Percentiles rank a stretch among this genome's conserved stretches.
phyloP scores from a whole-genome alignment of 2,888 invertebrate species.

The Aspidapion aeneum region DNA sequence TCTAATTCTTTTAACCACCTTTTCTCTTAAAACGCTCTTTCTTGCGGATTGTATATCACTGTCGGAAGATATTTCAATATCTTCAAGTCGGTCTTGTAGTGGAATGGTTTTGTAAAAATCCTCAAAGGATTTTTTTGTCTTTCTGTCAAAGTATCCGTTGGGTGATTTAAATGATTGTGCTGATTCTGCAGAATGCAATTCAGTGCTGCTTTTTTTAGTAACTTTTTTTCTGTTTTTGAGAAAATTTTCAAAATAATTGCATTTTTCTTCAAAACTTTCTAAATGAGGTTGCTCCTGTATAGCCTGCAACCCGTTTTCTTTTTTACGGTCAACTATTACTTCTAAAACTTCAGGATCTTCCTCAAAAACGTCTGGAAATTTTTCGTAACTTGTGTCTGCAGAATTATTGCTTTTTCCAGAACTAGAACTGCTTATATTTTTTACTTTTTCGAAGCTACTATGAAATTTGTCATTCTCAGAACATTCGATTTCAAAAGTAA shows the following conservation, averaged over 20 bases:
- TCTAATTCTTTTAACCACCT: slow-evolving; percentile 7
- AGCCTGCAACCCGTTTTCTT: neutral
- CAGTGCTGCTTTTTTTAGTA: neutral
- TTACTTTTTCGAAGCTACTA: too few species aligned
- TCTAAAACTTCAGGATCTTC: neutral
- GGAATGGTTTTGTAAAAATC: neutral
- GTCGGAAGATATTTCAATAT: neutral
- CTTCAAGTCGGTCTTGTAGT: neutral
- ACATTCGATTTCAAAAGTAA: neutral
- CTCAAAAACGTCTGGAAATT: slow-evolving; percentile 17
- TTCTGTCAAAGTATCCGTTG: neutral
- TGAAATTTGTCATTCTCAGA: too few species aligned
- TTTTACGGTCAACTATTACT: neutral
- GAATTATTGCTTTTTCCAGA: neutral
- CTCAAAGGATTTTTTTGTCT: neutral
- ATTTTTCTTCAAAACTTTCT: neutral
- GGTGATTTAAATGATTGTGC: neutral
- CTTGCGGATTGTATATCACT: neutral
- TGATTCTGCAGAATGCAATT: neutral
- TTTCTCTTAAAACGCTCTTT: neutral
- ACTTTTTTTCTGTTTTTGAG: neutral
- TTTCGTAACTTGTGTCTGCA: slow-evolving; percentile 15
- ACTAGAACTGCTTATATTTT: neutral
- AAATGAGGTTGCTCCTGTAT: neutral
- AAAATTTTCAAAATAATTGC: neutral